phyloP scores from a whole-genome alignment of 2,113 vertebrate genomes.

The Gobius niger region DNA sequence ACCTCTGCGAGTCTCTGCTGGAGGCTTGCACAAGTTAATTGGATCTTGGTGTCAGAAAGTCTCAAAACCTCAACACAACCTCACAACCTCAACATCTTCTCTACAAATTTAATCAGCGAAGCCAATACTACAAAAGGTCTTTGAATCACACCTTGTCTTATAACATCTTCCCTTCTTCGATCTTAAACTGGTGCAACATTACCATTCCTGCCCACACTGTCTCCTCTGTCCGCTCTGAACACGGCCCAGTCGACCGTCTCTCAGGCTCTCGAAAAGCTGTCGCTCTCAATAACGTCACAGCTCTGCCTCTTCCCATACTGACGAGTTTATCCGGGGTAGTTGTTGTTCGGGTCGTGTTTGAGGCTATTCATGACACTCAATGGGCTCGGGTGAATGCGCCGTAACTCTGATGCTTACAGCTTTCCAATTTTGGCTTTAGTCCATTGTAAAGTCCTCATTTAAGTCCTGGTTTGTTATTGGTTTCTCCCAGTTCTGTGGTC shows the following conservation, averaged over 20 bases:
- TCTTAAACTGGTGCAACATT: background rate
- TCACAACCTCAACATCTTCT: no score
- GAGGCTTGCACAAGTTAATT: no score
- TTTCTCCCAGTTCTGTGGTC: no score
- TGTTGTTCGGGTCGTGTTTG: background rate
- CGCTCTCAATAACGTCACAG: slow-evolving; percentile 17
- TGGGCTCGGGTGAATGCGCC: background rate
- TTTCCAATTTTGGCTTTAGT: no score
- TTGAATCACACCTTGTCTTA: no score
- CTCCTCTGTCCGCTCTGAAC: background rate
- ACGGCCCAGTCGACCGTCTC: background rate
- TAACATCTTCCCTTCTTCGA: no score
- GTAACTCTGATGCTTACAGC: background rate
- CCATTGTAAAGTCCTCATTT: background rate
- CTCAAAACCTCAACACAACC: no score
- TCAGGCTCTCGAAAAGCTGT: background rate
- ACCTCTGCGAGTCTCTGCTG: no score
- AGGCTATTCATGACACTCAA: background rate
- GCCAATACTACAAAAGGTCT: no score
- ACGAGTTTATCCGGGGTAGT: background rate
- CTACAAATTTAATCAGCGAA: no score
- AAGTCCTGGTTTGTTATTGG: background rate
- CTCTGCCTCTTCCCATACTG: background rate
- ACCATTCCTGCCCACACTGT: background rate
- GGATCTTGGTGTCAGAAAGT: no score